phyloP scores from a whole-genome alignment of 2,888 invertebrate species.

The Kuschelorhynchus macadamiae region DNA sequence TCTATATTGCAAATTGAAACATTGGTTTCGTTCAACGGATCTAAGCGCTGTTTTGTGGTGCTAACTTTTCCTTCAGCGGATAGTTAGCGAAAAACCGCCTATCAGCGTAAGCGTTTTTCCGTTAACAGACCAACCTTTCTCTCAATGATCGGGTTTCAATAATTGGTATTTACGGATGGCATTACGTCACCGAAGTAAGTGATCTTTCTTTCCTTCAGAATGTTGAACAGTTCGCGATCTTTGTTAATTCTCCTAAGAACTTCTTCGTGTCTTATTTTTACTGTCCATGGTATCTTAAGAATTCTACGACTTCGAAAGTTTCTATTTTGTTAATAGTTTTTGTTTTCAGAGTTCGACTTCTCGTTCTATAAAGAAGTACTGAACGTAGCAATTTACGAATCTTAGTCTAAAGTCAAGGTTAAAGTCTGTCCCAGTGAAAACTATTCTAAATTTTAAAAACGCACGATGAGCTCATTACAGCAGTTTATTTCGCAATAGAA shows the following conservation, averaged over 20 bases:
- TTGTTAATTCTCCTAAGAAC: constrained; percentile 4
- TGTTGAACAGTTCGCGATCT: constrained; percentile 5
- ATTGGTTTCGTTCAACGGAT: too few species aligned
- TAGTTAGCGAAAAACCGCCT: too few species aligned
- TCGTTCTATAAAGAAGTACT: not conserved
- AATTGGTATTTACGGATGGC: not conserved
- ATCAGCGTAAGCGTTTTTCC: too few species aligned
- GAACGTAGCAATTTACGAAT: not conserved
- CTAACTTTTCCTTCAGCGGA: too few species aligned
- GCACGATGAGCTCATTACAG: not conserved
- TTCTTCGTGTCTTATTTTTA: not conserved
- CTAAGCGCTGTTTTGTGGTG: too few species aligned
- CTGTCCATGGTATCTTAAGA: constrained; percentile 1
- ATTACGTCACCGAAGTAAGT: not conserved
- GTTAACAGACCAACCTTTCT: not conserved
- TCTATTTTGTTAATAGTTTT: not conserved
- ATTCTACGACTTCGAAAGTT: not conserved
- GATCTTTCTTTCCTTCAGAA: constrained; percentile 1
- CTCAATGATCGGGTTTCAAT: not conserved
- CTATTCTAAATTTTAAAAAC: too few species aligned
- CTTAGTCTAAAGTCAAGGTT: not conserved
- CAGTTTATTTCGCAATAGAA: not conserved
- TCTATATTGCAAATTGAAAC: too few species aligned
- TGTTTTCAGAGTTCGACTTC: not conserved
- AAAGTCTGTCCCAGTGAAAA: not conserved